Conservation (phyloP, 2,797 vertebrate species). For the Hippocampus kuda region DNA sequence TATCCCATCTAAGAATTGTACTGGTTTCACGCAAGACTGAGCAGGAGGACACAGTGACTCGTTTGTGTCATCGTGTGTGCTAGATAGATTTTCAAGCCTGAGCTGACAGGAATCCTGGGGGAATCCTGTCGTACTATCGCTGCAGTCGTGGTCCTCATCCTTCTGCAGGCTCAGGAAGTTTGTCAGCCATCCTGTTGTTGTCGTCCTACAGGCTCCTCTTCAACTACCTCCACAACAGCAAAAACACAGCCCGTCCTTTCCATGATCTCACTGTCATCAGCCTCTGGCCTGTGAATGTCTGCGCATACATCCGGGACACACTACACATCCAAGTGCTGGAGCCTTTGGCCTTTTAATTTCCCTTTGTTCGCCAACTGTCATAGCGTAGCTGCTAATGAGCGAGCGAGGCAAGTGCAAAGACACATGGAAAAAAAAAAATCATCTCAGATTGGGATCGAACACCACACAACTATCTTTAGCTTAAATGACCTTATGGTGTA, state of each 20-base stretch:
- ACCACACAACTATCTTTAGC: background rate
- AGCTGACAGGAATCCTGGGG: background rate
- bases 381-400: conserved; percentile 7
- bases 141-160: background rate
- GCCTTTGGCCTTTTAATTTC: conserved; percentile 17
- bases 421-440: background rate
- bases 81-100: conserved; percentile 1
- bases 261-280: conserved; percentile 51
- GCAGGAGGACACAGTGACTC: background rate
- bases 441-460: conserved; percentile 5
- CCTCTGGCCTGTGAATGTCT: conserved; percentile 64
- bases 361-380: conserved; percentile 14
- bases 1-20: conserved; percentile 12
- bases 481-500: background rate
- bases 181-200: conserved; percentile 30
- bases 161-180: conserved; percentile 29
- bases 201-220: conserved; percentile 41
- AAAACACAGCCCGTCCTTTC: conserved; percentile 45
- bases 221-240: conserved; percentile 88
- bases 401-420: background rate
- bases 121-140: conserved; percentile 15
- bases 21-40: conserved; percentile 4
- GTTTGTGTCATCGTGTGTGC: background rate
- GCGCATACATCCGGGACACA: conserved; percentile 12
- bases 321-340: conserved; percentile 42